Evolutionary conservation across 2,113 vertebrate species (phyloP).

Genomic region (Ciconia maguari): DNA sequence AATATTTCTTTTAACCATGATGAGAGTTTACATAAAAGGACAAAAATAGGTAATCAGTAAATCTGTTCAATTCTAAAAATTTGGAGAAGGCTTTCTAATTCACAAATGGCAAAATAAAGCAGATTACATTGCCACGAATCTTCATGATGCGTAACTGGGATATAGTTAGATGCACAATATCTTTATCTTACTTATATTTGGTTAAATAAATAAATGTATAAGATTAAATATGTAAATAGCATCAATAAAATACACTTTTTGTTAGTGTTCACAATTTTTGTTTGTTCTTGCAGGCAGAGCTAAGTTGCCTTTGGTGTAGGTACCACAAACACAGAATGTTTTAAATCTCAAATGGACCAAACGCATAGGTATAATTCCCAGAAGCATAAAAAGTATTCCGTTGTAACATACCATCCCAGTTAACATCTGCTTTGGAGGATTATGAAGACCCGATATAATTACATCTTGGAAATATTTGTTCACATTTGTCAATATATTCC

Average conservation of each 20-base stretch:
- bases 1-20: neutral
- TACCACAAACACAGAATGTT: neutral
- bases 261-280: neutral
- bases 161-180: neutral
- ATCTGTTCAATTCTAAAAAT: neutral
- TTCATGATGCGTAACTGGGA: neutral
- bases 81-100: neutral
- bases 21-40: neutral
- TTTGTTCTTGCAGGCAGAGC: neutral
- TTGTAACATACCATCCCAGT: neutral
- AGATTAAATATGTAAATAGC: neutral
- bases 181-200: neutral
- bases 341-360: neutral
- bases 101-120: neutral
- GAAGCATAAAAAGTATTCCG: neutral
- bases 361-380: neutral
- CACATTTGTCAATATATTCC: neutral
- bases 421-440: neutral
- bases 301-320: neutral
- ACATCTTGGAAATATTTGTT: neutral
- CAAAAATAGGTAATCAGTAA: neutral
- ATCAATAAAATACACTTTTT: neutral
- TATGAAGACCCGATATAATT: neutral
- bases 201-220: neutral
- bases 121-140: neutral